Evolutionary conservation across 2,797 vertebrate species (phyloP).

Genomic region (Urocyon cinereoargenteus): DNA sequence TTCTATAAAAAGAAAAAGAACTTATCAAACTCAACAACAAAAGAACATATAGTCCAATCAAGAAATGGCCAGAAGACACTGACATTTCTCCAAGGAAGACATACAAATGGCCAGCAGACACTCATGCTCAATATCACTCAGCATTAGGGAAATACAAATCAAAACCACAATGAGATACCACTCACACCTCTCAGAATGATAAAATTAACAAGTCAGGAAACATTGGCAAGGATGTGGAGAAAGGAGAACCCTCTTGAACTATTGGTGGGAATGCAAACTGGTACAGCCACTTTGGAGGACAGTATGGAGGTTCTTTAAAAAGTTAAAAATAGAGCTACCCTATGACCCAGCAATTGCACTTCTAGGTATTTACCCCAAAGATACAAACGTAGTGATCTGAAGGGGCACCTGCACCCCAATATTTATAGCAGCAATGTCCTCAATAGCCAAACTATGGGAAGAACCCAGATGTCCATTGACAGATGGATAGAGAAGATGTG

Average conservation of each 20-base stretch:
- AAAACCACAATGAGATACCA: background rate
- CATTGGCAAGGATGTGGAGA: background rate
- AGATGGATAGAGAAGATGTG: background rate
- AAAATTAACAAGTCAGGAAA: background rate
- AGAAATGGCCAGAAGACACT: background rate
- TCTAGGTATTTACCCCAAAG: background rate
- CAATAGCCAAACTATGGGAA: background rate
- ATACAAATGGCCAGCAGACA: background rate
- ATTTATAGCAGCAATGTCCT: background rate
- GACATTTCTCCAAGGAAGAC: background rate
- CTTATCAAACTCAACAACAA: background rate
- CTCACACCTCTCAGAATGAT: background rate
- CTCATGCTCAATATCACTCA: background rate
- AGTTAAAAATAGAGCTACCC: background rate
- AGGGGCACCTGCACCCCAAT: background rate
- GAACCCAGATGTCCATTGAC: background rate
- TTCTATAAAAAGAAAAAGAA: background rate
- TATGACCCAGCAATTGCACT: background rate
- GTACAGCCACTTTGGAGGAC: background rate
- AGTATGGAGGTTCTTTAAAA: background rate
- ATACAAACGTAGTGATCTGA: background rate
- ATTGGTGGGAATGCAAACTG: background rate
- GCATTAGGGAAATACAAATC: background rate
- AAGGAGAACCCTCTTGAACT: background rate
- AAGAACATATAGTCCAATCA: background rate